Base-by-base conservation (phyloP, 2,113 vertebrate species). In the Epinephelus lanceolatus region DNA sequence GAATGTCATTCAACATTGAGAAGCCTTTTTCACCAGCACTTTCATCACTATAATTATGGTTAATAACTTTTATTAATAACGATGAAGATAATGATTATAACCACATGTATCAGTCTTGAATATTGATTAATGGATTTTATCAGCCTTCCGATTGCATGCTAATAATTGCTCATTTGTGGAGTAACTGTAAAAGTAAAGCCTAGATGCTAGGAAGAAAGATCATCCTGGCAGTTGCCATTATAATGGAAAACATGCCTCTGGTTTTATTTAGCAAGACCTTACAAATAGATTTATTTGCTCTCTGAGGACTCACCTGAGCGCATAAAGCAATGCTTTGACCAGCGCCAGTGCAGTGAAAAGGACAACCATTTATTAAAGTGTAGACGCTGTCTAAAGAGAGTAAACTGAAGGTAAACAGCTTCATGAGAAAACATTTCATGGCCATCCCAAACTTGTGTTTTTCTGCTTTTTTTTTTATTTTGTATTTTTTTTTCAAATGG, bases 51-150 rank as follows among this genome's bases (percentile, higher is more conserved):
- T 84, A 81, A 87, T 90, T 86, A 79, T 52, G 2, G 47, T 60
- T 84, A 79, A 85, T 85, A 73, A 78, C 21, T 67, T 87, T 60
- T 79, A 86, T 85, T 87, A 90, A 81, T 89, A 91, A 75, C n/a
- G 0, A 85, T 45, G 56, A 73, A 72, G 51, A 91, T 81, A 87
- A 72, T 89, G n/a, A 80, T 57, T 63, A 49, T 23, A 74, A 81
- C 37, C 56, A 49, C 57, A 81, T 76, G 51, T 68, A 80, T 79
- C 37, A 70, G 69, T 60, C 17, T 67, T 67, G 42, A 68, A 86
- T 83, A 79, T 71, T 83, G 81, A 86, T 88, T 66, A 42, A 86
- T 80, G 61, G 25, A 37, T 77, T 82, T 69, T 76, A 60, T 75
- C 45, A 70, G 47, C 11, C 78, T 62, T 59, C 10, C 12, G 60